Base-by-base conservation (phyloP, 2,888 invertebrate genomes). In the Temnothorax rugatulus region DNA sequence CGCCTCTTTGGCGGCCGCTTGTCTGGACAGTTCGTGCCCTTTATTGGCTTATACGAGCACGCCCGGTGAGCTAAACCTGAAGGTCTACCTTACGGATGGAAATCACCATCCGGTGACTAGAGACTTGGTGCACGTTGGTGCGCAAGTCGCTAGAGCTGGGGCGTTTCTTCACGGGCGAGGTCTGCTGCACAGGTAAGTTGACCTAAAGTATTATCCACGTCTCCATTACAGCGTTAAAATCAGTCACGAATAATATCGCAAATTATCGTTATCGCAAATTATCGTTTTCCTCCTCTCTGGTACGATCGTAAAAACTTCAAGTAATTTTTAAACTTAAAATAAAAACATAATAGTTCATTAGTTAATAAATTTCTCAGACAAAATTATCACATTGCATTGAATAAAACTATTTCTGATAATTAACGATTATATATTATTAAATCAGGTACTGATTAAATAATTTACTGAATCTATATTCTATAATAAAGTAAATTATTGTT, bases 141-240 rank as follows among this genome's bases (percentile, higher is more conserved):
- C 97, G 18, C 99, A 99, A 95, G 96, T 98, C 88, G 97, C 98
- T 69, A 96, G 98, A 91, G 99, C 98, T 25, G 96, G 98, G 85
- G 97, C 98, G 86, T 99, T 98, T 95, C 96, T 99, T 89, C 99
- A 99, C 94, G 97, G 97, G 81, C 97, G 98, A 93, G 97, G 97
- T 84, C 96, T 99, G 83, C 96, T 99, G 86, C 99, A 99, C 95
- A 97, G 94, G 94, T 94, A 86, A 86, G 34, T 29, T 34, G 18
- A 25, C 1, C 2, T 18, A 18, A 38, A 76, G 25, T 18, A 38
- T 25, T 13, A 47, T 47, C 7, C 15, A 57, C 44, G 18, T 29
- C n/a, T 59, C 1, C 11, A 41, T 44, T 52, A 9, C 18, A 34
- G 15, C 8, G 9, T 61, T 47, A 25, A 54, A 66, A 38, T 64